Percentiles rank a stretch among this genome's conserved stretches.
Conservation (phyloP, 2,797 vertebrate species). For the Molossus molossus region DNA sequence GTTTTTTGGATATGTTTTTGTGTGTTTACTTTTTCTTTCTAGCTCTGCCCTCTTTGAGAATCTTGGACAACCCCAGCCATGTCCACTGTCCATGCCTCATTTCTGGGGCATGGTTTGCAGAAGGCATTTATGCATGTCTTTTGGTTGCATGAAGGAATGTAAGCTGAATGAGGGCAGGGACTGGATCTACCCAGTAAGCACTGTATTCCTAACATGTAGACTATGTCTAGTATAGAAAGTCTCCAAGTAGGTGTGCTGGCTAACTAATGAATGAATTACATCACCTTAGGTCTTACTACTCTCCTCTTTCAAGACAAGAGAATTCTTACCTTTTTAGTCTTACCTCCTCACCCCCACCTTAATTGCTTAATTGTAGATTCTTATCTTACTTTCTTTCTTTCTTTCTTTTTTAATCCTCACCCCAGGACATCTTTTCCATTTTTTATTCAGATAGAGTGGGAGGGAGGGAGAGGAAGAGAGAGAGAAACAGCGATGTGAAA, state of each 20-base stretch:
- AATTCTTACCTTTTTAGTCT: background rate
- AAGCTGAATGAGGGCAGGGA: background rate
- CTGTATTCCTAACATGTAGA: background rate
- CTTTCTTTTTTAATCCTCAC: too few species aligned
- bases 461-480: too few species aligned
- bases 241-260: background rate
- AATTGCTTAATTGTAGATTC: background rate
- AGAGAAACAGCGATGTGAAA: too few species aligned
- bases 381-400: background rate
- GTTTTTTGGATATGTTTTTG: background rate
- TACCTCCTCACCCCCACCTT: background rate
- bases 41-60: background rate
- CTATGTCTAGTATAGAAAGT: background rate
- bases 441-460: too few species aligned
- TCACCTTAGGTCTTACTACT: background rate
- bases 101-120: background rate
- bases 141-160: background rate
- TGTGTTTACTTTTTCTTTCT: background rate
- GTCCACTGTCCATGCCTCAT: background rate
- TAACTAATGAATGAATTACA: conserved; percentile 8
- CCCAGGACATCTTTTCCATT: too few species aligned
- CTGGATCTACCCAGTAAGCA: background rate
- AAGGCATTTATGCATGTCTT: background rate
- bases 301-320: background rate
- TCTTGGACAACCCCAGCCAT: background rate